Evolutionary conservation across 1,140 invertebrate species (phyloP), one percentile per base, ranked within the genome.

Genomic region (Charaxes varanes): DNA sequence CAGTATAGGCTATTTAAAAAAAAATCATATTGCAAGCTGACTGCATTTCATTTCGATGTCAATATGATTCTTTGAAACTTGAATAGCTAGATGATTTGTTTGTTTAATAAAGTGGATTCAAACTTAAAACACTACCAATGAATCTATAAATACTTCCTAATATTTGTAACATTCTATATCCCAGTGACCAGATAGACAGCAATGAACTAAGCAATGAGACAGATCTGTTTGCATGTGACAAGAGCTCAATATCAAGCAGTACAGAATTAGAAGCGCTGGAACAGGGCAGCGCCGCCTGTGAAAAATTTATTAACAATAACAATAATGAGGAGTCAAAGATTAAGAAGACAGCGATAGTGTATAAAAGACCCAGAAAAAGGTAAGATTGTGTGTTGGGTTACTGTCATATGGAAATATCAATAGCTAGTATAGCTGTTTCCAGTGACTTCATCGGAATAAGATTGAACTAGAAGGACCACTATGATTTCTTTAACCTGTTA

Each of bases 181-280:
- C 3, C 62, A 79, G 78, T 38, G 73, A 76, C 22, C 54, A 62
- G 41, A 71, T 82, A 38, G 73, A 79, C 38, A 82, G 78, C 47
- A 78, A 79, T 35, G 78, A 82, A 10, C 28, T 82, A 0, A 78
- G 74, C 47, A 82, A 82, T 38, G 74, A 76, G 42, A 83, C 78
- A 0, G 78, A 83, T 30, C 53, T 83, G 5, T 83, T 83, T 46
- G 76, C 76, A 0, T 83, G 76, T 5, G 79, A 83, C 44, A 83
- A 83, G 45, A 71, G 55, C 22, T 69, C 63, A 1, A 43, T 80
- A 13, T 63, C 70, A 0, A 80, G 73, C 22, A 77, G 69, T 11
- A 69, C 69, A 0, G 73, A 78, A 23, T 34, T 54, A 0, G 67
- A 73, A 14, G 33, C 52, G 2, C 17, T 56, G 3, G 46, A 61